phyloP scores from a whole-genome alignment of 2,888 invertebrate species.

The Aleiodes leptofemur region DNA sequence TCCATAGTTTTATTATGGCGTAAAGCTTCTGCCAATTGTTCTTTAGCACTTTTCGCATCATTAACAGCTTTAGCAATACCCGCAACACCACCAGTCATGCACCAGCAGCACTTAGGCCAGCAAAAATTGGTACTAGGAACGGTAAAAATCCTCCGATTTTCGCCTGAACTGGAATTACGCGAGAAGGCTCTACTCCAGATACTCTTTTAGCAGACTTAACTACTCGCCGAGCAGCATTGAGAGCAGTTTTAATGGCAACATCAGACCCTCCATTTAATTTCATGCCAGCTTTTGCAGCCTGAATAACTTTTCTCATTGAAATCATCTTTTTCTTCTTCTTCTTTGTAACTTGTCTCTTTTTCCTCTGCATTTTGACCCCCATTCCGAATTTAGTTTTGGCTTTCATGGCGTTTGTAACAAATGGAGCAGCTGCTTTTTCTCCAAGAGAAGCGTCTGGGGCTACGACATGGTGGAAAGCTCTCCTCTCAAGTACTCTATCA shows the following conservation, averaged over 20 bases:
- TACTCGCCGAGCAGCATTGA: constrained; percentile 58
- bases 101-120: neutral
- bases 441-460: constrained; percentile 62
- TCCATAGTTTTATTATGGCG: constrained; percentile 38
- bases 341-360: neutral
- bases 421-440: constrained; percentile 64
- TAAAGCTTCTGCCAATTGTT: constrained; percentile 61
- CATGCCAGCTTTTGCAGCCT: constrained; percentile 33
- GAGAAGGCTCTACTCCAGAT: constrained; percentile 57
- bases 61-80: neutral
- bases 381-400: constrained; percentile 56
- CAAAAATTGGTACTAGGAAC: too few species aligned
- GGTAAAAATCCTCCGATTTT: too few species aligned
- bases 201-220: constrained; percentile 57
- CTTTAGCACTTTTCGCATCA: constrained; percentile 49
- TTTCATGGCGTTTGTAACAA: constrained; percentile 65
- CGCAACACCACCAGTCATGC: neutral
- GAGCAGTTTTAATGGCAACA: constrained; percentile 33
- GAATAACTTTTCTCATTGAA: constrained; percentile 31
- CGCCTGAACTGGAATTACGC: too few species aligned
- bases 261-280: neutral
- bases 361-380: neutral
- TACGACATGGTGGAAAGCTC: constrained; percentile 62
- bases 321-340: constrained; percentile 32
- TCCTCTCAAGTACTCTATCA: constrained; percentile 65